Evolutionary conservation across 1,140 invertebrate genomes (phyloP).

Genomic region (Apocrypta bakeri): DNA sequence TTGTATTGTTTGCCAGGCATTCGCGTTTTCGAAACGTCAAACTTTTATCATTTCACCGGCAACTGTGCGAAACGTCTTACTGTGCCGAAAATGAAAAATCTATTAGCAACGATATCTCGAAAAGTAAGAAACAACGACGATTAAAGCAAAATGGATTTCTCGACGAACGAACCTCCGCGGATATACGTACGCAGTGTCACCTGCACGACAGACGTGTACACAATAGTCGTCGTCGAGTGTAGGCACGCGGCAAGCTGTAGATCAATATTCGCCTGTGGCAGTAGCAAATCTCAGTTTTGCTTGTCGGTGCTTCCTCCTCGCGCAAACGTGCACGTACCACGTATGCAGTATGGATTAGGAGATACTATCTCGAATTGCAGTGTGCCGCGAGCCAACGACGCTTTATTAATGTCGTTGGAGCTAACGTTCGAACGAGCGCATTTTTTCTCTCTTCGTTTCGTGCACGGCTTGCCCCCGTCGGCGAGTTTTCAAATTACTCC

Average conservation of each 20-base stretch:
- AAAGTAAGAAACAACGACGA: neutral
- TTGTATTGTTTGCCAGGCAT: neutral
- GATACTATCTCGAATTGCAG: conserved; percentile 9
- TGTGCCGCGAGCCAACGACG: neutral
- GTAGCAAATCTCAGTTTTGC: neutral
- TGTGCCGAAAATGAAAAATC: neutral
- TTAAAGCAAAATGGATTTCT: neutral
- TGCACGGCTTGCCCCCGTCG: too few species aligned
- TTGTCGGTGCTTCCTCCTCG: neutral
- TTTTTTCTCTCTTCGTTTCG: too few species aligned
- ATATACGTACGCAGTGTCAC: too few species aligned
- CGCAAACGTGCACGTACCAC: neutral
- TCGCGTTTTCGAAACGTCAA: neutral
- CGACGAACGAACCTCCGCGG: neutral
- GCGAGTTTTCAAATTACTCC: too few species aligned
- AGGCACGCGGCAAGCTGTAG: neutral
- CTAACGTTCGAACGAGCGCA: too few species aligned
- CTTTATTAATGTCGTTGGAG: neutral
- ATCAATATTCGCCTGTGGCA: conserved; percentile 5
- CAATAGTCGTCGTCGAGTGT: too few species aligned
- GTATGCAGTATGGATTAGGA: neutral
- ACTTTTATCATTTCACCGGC: neutral
- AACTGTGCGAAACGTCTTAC: neutral
- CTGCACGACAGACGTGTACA: too few species aligned
- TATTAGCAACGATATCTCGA: too few species aligned